These are phyloP conservation scores for Diplodus sargus DNA, from an alignment of 2,797 vertebrate species.

Conservation along the genomic window DNA sequence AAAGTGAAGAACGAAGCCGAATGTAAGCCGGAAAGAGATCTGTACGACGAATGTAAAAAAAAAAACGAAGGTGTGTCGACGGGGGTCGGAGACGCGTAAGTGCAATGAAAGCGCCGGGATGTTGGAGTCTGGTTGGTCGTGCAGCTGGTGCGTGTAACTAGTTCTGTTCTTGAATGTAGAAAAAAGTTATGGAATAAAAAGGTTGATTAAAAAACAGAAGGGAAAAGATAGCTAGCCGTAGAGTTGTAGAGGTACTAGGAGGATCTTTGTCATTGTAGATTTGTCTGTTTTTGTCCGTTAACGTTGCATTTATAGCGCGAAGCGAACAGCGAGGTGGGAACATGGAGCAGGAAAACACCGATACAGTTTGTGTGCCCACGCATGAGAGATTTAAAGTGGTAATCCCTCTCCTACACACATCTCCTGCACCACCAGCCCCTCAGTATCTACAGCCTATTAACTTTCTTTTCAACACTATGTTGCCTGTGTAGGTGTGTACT, in stretches of 20 bases:
- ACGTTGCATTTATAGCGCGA: conserved; percentile 29
- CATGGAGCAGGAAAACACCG: conserved; percentile 60
- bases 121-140: conserved; percentile 4
- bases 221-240: not conserved
- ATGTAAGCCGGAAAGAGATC: conserved; percentile 24
- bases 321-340: conserved; percentile 36
- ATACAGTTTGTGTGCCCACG: conserved; percentile 58
- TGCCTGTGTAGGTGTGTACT: conserved; percentile 56
- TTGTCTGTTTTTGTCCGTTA: not conserved
- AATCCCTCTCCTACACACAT: conserved; percentile 74
- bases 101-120: conserved; percentile 41
- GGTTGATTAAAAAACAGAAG: not conserved
- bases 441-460: conserved; percentile 73
- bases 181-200: conserved; percentile 5
- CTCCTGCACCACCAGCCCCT: conserved; percentile 67
- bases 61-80: not conserved
- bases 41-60: conserved; percentile 21
- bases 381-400: conserved; percentile 67
- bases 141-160: conserved; percentile 20
- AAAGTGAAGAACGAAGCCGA: conserved; percentile 20
- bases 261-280: conserved; percentile 12
- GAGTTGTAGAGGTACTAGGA: conserved; percentile 15
- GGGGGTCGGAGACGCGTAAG: conserved; percentile 8
- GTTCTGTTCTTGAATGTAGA: conserved; percentile 34
- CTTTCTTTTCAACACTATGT: conserved; percentile 64